Percentiles rank a stretch among this genome's conserved stretches.
These are phyloP conservation scores for Acromyrmex charruanus DNA, from an alignment of 1,140 invertebrate species.

Conservation along the genomic window DNA sequence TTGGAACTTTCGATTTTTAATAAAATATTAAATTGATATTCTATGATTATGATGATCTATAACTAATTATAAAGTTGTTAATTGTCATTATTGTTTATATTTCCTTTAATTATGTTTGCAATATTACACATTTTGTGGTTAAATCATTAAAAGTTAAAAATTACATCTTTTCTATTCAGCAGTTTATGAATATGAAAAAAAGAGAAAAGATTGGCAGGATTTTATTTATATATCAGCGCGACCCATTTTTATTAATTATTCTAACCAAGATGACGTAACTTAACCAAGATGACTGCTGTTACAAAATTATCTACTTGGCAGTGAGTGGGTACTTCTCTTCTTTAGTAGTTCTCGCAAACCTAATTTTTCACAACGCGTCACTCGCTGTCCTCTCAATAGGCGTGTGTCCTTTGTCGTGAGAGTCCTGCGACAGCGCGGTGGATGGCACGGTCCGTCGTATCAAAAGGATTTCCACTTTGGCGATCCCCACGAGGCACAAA, in stretches of 20 bases:
- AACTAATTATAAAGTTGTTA: background rate
- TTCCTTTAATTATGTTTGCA: background rate
- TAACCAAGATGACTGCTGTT: conserved; percentile 3
- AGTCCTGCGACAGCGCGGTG: conserved; percentile 36
- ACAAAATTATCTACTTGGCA: background rate
- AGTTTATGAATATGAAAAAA: background rate
- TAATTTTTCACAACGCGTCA: conserved; percentile 51
- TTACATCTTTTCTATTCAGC: background rate
- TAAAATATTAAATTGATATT: background rate
- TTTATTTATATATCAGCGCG: background rate
- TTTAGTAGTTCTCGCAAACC: conserved; percentile 53
- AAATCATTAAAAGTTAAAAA: background rate
- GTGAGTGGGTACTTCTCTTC: conserved; percentile 9
- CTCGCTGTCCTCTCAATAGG: conserved; percentile 45
- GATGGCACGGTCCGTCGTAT: conserved; percentile 51
- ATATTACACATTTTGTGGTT: background rate
- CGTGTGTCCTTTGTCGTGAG: conserved; percentile 46
- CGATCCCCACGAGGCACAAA: conserved; percentile 53
- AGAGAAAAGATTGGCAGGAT: background rate
- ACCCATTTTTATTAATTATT: background rate
- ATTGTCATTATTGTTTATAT: conserved; percentile 11
- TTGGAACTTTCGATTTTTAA: background rate
- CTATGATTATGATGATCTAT: too few species aligned
- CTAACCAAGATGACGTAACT: conserved; percentile 6
- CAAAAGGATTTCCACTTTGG: conserved; percentile 59